Conservation (phyloP, 2,797 vertebrate species). For the Danio jaintianensis region DNA sequence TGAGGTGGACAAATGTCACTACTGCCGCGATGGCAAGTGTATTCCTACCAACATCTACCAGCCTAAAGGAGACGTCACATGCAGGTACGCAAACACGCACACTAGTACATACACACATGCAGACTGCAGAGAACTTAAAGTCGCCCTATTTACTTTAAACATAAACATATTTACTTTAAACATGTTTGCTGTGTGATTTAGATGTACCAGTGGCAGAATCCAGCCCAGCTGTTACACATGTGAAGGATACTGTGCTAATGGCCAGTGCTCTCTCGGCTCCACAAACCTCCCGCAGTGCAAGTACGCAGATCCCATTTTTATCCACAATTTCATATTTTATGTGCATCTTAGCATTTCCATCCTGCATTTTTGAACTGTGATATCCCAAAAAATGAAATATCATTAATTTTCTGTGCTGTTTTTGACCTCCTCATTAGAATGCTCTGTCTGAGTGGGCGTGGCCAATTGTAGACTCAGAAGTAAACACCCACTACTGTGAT, state of each 20-base stretch:
- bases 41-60: slow-evolving; percentile 75
- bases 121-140: too few relatives aligned
- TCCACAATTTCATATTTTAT: too few relatives aligned
- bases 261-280: slow-evolving; percentile 85
- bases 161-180: too few relatives aligned
- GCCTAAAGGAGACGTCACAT: slow-evolving; percentile 84
- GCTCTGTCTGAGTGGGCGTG: too few relatives aligned
- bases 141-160: too few relatives aligned
- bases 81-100: slow-evolving; percentile 79
- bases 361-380: too few relatives aligned
- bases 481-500: too few relatives aligned
- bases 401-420: too few relatives aligned
- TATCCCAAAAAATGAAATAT: too few relatives aligned
- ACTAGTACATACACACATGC: not conserved
- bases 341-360: too few relatives aligned
- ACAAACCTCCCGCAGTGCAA: slow-evolving; percentile 89
- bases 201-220: slow-evolving; percentile 84
- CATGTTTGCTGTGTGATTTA: slow-evolving; percentile 59
- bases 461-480: too few relatives aligned
- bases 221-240: slow-evolving; percentile 93
- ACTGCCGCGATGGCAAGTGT: slow-evolving; percentile 85
- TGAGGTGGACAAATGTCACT: slow-evolving; percentile 88
- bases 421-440: too few relatives aligned
- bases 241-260: slow-evolving; percentile 87
- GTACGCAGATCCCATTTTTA: slow-evolving; percentile 70